Evolutionary conservation across 2,113 vertebrate genomes (phyloP).

Genomic region (Malurus elegans): DNA sequence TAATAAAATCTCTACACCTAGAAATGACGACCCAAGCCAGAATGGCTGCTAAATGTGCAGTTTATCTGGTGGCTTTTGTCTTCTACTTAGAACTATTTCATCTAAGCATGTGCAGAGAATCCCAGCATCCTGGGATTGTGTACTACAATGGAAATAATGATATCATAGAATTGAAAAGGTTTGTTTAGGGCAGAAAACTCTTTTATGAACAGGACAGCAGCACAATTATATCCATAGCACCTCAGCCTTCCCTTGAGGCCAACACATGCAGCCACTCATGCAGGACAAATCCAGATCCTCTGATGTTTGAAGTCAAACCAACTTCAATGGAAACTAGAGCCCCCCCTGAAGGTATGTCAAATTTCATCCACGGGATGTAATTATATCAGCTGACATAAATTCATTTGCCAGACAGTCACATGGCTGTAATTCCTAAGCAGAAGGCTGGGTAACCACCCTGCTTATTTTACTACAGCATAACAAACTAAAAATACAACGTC

Average conservation of each 20-base stretch:
- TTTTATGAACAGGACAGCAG: not conserved
- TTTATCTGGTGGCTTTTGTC: not conserved
- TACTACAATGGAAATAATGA: not conserved
- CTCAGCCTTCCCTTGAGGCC: not conserved
- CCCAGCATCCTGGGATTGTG: not conserved
- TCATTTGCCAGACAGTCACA: not conserved
- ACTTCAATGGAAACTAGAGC: not conserved
- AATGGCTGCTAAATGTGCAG: not conserved
- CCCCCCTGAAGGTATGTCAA: not conserved
- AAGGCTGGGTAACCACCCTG: not conserved
- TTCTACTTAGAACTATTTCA: not conserved
- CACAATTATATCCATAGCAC: not conserved
- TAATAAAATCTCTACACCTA: not conserved
- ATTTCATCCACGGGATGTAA: not conserved
- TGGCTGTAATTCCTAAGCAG: not conserved
- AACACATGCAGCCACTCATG: not conserved
- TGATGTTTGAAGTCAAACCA: not conserved
- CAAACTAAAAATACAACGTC: constrained; percentile 8
- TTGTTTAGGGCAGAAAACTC: not conserved
- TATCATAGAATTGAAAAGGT: not conserved
- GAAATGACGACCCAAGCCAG: not conserved
- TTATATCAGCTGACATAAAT: not conserved
- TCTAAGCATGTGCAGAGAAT: not conserved
- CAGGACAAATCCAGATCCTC: not conserved
- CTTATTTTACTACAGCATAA: not conserved